phyloP scores from a whole-genome alignment of 1,140 invertebrate genomes.

The Anagrus nilaparvatae region DNA sequence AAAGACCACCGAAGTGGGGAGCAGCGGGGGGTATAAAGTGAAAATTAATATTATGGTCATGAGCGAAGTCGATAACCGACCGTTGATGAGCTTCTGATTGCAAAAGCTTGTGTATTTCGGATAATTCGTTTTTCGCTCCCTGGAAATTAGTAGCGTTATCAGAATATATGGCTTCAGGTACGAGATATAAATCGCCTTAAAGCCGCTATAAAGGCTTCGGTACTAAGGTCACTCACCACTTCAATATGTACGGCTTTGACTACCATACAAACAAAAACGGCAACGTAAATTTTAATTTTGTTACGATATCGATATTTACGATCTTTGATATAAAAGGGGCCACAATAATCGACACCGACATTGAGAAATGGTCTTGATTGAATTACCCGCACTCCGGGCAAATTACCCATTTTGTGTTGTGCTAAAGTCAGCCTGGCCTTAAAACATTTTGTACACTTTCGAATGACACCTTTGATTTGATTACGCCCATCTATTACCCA shows the following conservation, averaged over 20 bases:
- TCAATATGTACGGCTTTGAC: constrained; percentile 26
- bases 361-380: too few species aligned
- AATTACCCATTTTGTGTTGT: too few species aligned
- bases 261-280: constrained; percentile 9
- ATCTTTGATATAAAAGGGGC: constrained; percentile 11
- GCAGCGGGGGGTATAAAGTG: background rate
- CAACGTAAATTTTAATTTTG: too few species aligned
- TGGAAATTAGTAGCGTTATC: constrained; percentile 19
- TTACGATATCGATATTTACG: too few species aligned
- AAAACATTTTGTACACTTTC: too few species aligned
- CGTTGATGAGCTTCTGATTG: too few species aligned
- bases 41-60: background rate
- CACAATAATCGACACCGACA: constrained; percentile 11
- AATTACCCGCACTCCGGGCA: too few species aligned
- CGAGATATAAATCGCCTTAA: background rate
- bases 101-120: constrained; percentile 10
- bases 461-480: too few species aligned
- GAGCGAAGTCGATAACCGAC: background rate
- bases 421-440: too few species aligned
- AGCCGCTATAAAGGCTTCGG: too few species aligned
- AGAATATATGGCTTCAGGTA: constrained; percentile 13
- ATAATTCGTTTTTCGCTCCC: constrained; percentile 15
- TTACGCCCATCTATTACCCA: too few species aligned
- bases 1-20: background rate
- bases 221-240: too few species aligned